These are phyloP conservation scores for Ophthalmolycus amberensis DNA, from an alignment of 2,113 vertebrate genomes.

Conservation along the genomic window DNA sequence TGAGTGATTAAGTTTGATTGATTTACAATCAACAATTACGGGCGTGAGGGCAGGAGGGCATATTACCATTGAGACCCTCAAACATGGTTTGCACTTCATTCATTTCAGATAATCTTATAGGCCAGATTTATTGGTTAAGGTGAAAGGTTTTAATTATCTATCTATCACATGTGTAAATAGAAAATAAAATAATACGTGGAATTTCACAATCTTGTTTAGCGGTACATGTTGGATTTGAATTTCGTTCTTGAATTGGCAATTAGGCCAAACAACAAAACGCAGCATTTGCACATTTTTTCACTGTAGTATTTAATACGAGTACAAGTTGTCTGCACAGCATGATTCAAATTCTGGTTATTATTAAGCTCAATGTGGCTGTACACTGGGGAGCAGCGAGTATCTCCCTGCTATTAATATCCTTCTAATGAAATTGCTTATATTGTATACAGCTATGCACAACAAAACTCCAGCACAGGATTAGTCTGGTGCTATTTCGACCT, in stretches of 20 bases:
- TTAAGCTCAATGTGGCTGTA: background rate
- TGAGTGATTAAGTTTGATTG: background rate
- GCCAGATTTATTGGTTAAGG: too few relatives aligned
- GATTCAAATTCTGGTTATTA: constrained; percentile 12
- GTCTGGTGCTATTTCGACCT: background rate
- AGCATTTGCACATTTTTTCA: background rate
- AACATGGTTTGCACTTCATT: background rate
- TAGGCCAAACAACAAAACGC: background rate
- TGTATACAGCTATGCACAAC: background rate
- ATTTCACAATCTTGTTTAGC: too few relatives aligned
- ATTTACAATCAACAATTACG: background rate
- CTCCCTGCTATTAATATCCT: constrained; percentile 5
- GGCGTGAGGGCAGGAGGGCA: too few relatives aligned
- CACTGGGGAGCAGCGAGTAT: background rate
- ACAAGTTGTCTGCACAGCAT: background rate
- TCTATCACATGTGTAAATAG: too few relatives aligned
- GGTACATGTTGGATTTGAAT: background rate
- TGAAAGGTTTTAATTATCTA: background rate
- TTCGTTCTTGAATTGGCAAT: background rate
- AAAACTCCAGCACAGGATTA: constrained; percentile 9
- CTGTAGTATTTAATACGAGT: background rate
- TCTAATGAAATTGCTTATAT: constrained; percentile 8
- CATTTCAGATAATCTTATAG: background rate
- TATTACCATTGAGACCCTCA: background rate
- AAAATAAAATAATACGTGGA: too few relatives aligned